These are phyloP conservation scores for Urosaurus nigricauda DNA, from an alignment of 2,797 vertebrate species.

Conservation along the genomic window DNA sequence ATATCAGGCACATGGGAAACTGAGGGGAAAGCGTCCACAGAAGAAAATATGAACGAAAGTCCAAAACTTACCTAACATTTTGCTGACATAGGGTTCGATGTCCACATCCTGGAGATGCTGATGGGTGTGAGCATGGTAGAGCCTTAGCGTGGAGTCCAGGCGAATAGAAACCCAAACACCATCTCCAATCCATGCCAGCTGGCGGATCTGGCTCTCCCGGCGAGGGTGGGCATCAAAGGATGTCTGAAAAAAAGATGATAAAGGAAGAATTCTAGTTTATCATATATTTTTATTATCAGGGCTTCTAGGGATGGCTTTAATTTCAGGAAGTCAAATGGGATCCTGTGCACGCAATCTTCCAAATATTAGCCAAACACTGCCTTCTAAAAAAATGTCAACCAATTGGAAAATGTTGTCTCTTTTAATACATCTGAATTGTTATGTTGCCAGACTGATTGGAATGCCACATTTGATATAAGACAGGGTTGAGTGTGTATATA, in stretches of 20 bases:
- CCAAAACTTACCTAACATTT: slow-evolving; percentile 92
- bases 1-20: not conserved
- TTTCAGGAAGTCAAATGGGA: not conserved
- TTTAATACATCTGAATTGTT: not conserved
- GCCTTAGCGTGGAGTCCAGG: slow-evolving; percentile 92
- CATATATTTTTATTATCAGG: not conserved
- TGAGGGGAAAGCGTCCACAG: not conserved
- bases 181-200: slow-evolving; percentile 96
- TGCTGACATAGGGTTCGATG: slow-evolving; percentile 98
- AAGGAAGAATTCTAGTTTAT: accelerated
- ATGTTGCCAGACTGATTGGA: not conserved
- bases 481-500: too few relatives aligned
- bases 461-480: too few relatives aligned
- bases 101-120: slow-evolving; percentile 98
- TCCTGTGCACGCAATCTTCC: not conserved
- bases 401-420: not conserved
- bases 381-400: not conserved
- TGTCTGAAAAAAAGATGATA: slow-evolving; percentile 80
- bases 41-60: too few relatives aligned
- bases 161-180: slow-evolving; percentile 98
- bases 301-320: not conserved
- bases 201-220: slow-evolving; percentile 95
- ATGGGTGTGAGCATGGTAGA: slow-evolving; percentile 96
- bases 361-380: not conserved
- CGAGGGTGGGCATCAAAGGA: slow-evolving; percentile 97